Conservation (phyloP, 2,797 vertebrate genomes). For the Oreonectes daqikongensis region DNA sequence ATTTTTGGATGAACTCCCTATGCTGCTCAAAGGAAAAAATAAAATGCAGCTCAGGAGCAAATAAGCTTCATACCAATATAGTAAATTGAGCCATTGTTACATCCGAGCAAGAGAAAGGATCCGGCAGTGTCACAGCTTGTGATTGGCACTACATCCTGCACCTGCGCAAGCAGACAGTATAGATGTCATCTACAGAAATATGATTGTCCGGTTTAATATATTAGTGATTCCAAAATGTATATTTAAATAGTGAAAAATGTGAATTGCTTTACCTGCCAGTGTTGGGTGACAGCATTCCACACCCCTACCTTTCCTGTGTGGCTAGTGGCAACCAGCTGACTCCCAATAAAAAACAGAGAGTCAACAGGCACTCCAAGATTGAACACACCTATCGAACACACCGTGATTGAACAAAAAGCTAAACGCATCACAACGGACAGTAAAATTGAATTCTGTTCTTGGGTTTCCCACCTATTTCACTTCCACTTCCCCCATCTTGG, state of each 20-base stretch:
- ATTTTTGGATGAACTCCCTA: too few relatives aligned
- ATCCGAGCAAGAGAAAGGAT: conserved; percentile 92
- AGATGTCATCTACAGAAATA: neutral
- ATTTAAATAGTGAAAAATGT: neutral
- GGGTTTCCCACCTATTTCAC: conserved; percentile 85
- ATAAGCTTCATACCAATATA: conserved; percentile 87
- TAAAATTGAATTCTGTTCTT: neutral
- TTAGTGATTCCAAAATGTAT: neutral
- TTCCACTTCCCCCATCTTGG: conserved; percentile 93
- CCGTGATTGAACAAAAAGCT: too few relatives aligned
- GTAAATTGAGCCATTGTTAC: conserved; percentile 97
- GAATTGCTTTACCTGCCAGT: conserved; percentile 88
- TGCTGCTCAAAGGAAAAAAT: too few relatives aligned
- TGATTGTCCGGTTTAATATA: neutral
- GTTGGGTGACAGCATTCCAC: conserved; percentile 98
- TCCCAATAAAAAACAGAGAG: conserved; percentile 97
- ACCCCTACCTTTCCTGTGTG: conserved; percentile 99
- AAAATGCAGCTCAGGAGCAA: neutral
- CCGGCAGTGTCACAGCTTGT: conserved; percentile 97
- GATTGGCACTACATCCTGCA: conserved; percentile 97
- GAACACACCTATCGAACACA: conserved; percentile 82
- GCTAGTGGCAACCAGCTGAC: conserved; percentile 95
- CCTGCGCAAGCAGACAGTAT: conserved; percentile 70
- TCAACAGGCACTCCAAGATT: conserved; percentile 95
- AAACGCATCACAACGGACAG: neutral